Evolutionary conservation across 2,888 invertebrate species (phyloP).

Genomic region (Tetranychus piercei): DNA sequence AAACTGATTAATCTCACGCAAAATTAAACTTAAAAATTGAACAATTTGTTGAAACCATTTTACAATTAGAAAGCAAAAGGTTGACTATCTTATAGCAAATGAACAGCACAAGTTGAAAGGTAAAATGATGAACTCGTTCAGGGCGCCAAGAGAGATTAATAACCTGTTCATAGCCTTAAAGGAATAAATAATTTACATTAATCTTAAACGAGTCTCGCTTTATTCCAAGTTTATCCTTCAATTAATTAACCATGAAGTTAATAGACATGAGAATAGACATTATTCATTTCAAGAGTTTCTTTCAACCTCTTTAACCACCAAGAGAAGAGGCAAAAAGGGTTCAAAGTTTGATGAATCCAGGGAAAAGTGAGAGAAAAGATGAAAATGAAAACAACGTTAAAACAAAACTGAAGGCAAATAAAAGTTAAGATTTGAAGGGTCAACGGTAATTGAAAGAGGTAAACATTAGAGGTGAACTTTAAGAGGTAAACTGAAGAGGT

Average conservation of each 20-base stretch:
- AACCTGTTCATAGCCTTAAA: background rate
- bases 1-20: background rate
- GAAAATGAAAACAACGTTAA: background rate
- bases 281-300: no score
- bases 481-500: no score
- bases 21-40: background rate
- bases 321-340: background rate
- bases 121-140: background rate
- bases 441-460: background rate
- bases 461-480: background rate
- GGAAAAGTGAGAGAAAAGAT: background rate
- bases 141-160: background rate
- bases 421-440: background rate
- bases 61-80: background rate
- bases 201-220: background rate
- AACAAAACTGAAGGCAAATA: background rate
- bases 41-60: background rate
- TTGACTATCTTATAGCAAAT: background rate
- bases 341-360: background rate
- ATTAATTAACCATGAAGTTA: constrained; percentile 1
- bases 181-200: background rate
- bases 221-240: background rate
- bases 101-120: background rate
- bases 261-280: background rate
- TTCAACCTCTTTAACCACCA: no score